Evolutionary conservation across 2,113 vertebrate genomes (phyloP), one percentile per base, ranked within the genome.

Genomic region (Callocephalon fimbriatum): DNA sequence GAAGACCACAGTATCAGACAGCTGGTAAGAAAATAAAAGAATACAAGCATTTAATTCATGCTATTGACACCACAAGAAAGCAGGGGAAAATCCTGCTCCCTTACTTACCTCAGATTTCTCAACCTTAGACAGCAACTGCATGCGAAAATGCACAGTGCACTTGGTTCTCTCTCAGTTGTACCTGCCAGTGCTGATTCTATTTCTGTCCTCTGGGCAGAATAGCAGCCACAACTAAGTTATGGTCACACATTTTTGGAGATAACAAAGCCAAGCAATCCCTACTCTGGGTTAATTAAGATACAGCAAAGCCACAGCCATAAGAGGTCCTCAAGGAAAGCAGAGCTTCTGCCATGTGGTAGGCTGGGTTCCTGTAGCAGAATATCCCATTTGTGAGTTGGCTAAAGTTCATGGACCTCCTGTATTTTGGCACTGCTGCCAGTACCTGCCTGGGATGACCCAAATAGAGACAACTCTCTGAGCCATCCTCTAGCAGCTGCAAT

Each of bases 361-460:
- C 62, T 53, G n/a, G 23, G 32, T 54, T 93, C n/a, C 50, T 11
- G 2, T 3, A 19, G 90, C 14, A 59, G 78, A 92, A 76, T 73
- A 90, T 70, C 35, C 63, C 38, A 56, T 61, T 86, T 91, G 44
- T 47, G 86, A 63, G 47, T 18, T 88, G 85, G 79, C 78, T 74
- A 44, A 2, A 2, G 38, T 96, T 77, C 80, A 78, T 3, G 0
- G 48, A 47, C 40, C 53, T 79, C 56, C 68, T 63, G 38, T 29
- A 40, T 79, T 92, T 86, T 80, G 63, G 59, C 72, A 48, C 72
- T 75, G 92, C 38, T 81, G 47, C 31, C 59, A 77, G 23, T 70
- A 93, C 88, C 90, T 96, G 72, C 65, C 56, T 47, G 31, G 38
- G 54, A 81, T 88, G 86, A 92, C 72, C 35, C 59, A 94, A 83